Conservation (phyloP, 2,113 vertebrate species). For the Sitta europaea region DNA sequence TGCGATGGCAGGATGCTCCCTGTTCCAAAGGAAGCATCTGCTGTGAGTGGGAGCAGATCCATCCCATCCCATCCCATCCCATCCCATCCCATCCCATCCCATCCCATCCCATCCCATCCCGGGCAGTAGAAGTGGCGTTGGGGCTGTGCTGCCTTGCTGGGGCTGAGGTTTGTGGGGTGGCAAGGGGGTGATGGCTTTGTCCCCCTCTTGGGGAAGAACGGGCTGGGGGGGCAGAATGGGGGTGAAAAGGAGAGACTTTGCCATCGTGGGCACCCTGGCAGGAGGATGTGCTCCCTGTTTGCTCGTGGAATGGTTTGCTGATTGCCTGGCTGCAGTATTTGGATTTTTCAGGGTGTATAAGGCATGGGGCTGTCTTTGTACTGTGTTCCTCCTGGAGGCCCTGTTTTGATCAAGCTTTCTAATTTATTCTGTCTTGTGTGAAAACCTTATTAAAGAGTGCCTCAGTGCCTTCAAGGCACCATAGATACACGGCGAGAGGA, state of each 20-base stretch:
- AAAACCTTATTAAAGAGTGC: slow-evolving; percentile 7
- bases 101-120: not conserved
- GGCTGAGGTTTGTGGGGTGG: not conserved
- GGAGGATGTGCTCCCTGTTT: not conserved
- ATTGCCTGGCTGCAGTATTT: not conserved
- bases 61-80: not conserved
- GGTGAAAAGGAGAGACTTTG: fast-evolving
- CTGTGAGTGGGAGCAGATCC: no score
- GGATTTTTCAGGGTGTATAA: not conserved
- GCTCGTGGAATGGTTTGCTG: not conserved
- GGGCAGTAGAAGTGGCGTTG: fast-evolving
- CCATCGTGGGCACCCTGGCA: fast-evolving
- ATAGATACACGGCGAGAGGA: fast-evolving
- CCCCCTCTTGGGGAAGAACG: fast-evolving
- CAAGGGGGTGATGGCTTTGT: not conserved
- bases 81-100: not conserved
- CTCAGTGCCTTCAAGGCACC: not conserved
- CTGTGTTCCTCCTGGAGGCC: not conserved
- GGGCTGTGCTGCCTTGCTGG: fast-evolving
- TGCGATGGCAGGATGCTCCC: fast-evolving
- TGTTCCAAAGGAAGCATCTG: fast-evolving
- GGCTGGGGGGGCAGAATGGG: fast-evolving
- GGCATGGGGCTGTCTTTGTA: not conserved
- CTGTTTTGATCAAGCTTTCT: not conserved
- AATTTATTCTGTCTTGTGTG: not conserved